Percentiles rank a stretch among this genome's conserved stretches.
Evolutionary conservation across 2,888 invertebrate species (phyloP).

Genomic region (Ptychoptera contaminata): DNA sequence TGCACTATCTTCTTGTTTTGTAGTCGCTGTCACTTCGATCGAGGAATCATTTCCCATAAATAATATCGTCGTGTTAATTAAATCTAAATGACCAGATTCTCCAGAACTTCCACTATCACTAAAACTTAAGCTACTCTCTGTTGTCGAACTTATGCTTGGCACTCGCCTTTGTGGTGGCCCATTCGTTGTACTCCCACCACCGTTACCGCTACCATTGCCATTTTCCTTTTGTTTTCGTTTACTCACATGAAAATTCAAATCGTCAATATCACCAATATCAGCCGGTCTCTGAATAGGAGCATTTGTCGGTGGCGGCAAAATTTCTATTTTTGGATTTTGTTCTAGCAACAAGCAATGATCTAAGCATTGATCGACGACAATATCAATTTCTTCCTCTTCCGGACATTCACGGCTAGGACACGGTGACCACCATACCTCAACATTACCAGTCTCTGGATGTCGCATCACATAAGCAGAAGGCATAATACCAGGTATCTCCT

Average conservation of each 20-base stretch:
- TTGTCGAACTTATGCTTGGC: not conserved
- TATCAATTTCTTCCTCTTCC: constrained; percentile 53
- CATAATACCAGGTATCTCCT: constrained; percentile 58
- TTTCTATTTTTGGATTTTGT: constrained; percentile 25
- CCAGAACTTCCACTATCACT: too few species aligned
- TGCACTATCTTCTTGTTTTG: constrained; percentile 19
- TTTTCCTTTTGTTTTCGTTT: constrained; percentile 33
- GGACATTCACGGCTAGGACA: constrained; percentile 67
- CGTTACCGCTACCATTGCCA: not conserved
- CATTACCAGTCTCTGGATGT: constrained; percentile 51
- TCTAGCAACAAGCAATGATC: constrained; percentile 50
- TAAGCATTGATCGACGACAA: constrained; percentile 54
- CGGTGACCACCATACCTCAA: constrained; percentile 75
- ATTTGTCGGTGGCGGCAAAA: constrained; percentile 15
- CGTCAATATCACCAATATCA: constrained; percentile 37
- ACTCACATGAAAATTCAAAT: constrained; percentile 38
- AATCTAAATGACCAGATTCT: not conserved
- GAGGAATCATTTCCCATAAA: not conserved
- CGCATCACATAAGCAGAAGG: constrained; percentile 61
- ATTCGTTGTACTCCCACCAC: not conserved
- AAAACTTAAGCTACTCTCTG: not conserved
- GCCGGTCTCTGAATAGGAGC: constrained; percentile 22
- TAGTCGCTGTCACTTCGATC: constrained; percentile 3
- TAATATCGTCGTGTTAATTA: not conserved
- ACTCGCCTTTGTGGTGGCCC: not conserved